Conservation (phyloP, 2,113 vertebrate genomes). For the Eupsittula cactorum region DNA sequence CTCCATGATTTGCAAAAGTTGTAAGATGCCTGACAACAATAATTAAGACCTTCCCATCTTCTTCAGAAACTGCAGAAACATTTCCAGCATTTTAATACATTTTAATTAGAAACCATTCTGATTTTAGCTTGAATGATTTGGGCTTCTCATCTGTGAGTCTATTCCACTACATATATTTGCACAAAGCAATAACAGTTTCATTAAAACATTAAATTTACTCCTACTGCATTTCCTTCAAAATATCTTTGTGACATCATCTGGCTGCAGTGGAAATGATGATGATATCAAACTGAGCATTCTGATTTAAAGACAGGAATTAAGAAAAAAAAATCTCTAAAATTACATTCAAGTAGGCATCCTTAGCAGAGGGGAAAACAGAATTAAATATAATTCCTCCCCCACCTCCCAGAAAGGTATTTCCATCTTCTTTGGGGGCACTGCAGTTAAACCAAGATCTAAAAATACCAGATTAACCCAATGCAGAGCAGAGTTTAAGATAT, state of each 20-base stretch:
- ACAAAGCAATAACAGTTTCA: slow-evolving; percentile 1
- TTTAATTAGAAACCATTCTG: slow-evolving; percentile 22
- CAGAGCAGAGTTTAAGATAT: neutral
- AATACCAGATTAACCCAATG: neutral
- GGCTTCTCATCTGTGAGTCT: neutral
- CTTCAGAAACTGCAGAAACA: neutral
- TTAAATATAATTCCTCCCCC: neutral
- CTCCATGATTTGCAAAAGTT: neutral
- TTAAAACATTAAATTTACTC: slow-evolving; percentile 29
- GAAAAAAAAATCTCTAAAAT: neutral
- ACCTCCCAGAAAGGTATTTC: neutral
- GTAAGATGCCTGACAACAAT: slow-evolving; percentile 3
- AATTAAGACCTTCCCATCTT: slow-evolving; percentile 24
- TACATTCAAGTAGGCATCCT: neutral
- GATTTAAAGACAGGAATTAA: neutral
- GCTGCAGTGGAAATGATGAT: neutral
- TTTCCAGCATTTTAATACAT: slow-evolving; percentile 10
- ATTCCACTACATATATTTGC: neutral
- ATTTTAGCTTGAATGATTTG: slow-evolving; percentile 39
- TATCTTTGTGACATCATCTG: neutral
- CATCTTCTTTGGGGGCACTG: neutral
- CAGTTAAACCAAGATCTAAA: neutral
- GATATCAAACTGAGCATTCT: neutral
- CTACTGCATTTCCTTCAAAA: neutral
- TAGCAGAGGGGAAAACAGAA: neutral